These are phyloP conservation scores for Zaprionus ornatus DNA, from an alignment of 1,140 invertebrate species.

Conservation along the genomic window DNA sequence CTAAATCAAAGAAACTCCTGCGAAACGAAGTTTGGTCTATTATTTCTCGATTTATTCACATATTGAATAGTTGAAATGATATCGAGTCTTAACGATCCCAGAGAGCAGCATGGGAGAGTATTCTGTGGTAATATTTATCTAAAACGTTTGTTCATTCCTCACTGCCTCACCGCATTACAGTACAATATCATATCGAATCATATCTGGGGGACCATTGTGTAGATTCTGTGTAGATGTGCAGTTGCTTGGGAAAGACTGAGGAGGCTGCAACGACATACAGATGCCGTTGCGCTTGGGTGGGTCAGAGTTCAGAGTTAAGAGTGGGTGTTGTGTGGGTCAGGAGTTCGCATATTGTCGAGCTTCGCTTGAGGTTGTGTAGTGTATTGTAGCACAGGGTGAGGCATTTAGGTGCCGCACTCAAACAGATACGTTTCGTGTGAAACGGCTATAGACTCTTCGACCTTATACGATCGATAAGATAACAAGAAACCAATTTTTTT, in stretches of 20 bases:
- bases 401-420: neutral
- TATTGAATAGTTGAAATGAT: neutral
- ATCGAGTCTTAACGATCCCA: neutral
- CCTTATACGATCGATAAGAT: neutral
- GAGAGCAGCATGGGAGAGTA: neutral
- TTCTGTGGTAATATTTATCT: neutral
- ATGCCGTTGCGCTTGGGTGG: constrained; percentile 34
- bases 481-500: constrained; percentile 64
- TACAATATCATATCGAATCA: neutral
- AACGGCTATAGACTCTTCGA: neutral
- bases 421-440: neutral
- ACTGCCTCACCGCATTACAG: neutral
- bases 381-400: neutral
- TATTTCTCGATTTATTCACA: neutral
- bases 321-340: constrained; percentile 37
- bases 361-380: constrained; percentile 8
- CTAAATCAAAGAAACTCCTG: neutral
- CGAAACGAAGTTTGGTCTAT: neutral
- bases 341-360: constrained; percentile 56
- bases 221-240: neutral
- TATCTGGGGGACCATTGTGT: neutral
- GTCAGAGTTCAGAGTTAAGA: constrained; percentile 26
- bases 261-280: neutral
- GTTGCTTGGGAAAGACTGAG: neutral
- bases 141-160: neutral